These are phyloP conservation scores for Diachasma alloeum DNA, from an alignment of 1,140 invertebrate genomes.

Conservation along the genomic window DNA sequence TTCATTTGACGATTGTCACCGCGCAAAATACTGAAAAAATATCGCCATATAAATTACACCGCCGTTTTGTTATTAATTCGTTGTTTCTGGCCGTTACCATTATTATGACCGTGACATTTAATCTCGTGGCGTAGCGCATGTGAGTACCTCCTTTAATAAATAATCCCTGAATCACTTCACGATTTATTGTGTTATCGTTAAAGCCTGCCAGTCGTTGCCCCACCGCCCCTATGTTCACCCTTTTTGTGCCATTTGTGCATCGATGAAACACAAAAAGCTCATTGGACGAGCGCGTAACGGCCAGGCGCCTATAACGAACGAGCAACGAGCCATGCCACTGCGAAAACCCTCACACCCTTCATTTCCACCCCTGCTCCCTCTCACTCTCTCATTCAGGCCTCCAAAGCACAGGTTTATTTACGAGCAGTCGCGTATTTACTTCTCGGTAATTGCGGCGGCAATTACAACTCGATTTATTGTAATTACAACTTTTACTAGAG, in stretches of 20 bases:
- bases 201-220: not conserved
- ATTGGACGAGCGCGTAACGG: constrained; percentile 11
- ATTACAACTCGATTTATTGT: constrained; percentile 48
- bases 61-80: constrained; percentile 10
- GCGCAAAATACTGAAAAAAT: not conserved
- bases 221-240: not conserved
- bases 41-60: not conserved
- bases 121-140: not conserved
- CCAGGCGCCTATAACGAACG: constrained; percentile 12
- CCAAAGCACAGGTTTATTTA: constrained; percentile 39
- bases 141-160: constrained; percentile 22
- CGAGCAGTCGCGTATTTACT: constrained; percentile 38
- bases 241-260: constrained; percentile 11
- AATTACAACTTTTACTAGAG: constrained; percentile 41
- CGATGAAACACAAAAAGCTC: constrained; percentile 30
- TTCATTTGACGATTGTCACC: not conserved
- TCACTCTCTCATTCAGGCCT: not conserved
- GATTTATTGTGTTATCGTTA: constrained; percentile 26
- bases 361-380: not conserved
- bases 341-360: constrained; percentile 6
- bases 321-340: not conserved
- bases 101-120: constrained; percentile 17
- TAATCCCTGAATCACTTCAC: constrained; percentile 25
- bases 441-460: constrained; percentile 38
- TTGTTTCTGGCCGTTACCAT: not conserved